phyloP scores from a whole-genome alignment of 1,140 invertebrate genomes.

The Achroia grisella region DNA sequence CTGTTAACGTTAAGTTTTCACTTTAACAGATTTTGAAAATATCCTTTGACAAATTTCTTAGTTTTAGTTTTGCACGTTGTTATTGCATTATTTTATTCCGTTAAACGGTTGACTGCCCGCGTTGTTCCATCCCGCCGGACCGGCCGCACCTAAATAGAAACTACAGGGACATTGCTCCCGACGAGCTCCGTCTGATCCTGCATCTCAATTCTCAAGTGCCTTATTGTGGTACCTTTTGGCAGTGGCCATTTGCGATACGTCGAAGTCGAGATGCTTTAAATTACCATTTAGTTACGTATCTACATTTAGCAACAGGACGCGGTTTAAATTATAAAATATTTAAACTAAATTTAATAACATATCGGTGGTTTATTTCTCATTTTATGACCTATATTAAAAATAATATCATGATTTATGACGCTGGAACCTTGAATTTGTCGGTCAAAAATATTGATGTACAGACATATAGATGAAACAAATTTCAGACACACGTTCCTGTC shows the following conservation, averaged over 20 bases:
- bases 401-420: background rate
- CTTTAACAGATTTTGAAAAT: too few species aligned
- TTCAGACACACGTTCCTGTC: constrained; percentile 5
- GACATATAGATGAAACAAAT: constrained; percentile 11
- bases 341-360: too few species aligned
- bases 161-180: constrained; percentile 69
- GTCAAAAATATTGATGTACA: constrained; percentile 9
- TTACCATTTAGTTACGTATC: too few species aligned
- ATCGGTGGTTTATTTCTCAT: too few species aligned
- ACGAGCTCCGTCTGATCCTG: constrained; percentile 51
- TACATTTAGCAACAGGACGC: too few species aligned
- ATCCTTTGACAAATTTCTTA: too few species aligned
- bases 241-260: background rate
- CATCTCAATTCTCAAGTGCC: constrained; percentile 41
- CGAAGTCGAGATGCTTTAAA: too few species aligned
- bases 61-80: constrained; percentile 19
- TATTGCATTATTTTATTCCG: constrained; percentile 54
- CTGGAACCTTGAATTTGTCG: constrained; percentile 4
- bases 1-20: too few species aligned
- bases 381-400: too few species aligned
- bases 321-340: too few species aligned
- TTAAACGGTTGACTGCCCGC: constrained; percentile 52
- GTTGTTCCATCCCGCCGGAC: constrained; percentile 55
- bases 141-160: constrained; percentile 72
- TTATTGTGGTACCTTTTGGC: constrained; percentile 43